Conservation (phyloP, 1,140 invertebrate genomes). For the Cephus cinctus region DNA sequence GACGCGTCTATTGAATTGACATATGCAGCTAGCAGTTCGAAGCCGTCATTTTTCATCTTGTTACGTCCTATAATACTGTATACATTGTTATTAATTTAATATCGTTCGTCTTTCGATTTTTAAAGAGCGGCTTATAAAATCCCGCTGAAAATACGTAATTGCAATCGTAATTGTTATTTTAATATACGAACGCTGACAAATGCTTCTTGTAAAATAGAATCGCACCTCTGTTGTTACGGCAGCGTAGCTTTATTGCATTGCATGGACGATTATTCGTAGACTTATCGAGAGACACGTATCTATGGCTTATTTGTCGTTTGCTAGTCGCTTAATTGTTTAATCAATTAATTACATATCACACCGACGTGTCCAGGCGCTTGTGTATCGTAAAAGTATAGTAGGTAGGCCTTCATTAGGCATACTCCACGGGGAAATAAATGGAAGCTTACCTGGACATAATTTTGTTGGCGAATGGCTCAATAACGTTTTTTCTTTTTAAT, state of each 20-base stretch:
- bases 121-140: too few relatives aligned
- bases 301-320: slow-evolving; percentile 12
- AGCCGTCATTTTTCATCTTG: slow-evolving; percentile 23
- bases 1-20: too few relatives aligned
- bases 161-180: too few relatives aligned
- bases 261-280: slow-evolving; percentile 3
- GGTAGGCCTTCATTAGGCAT: too few relatives aligned
- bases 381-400: slow-evolving; percentile 15
- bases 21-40: too few relatives aligned
- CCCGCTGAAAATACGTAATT: too few relatives aligned
- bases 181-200: too few relatives aligned
- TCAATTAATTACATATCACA: slow-evolving; percentile 34
- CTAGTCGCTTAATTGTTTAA: slow-evolving; percentile 1
- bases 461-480: too few relatives aligned
- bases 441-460: too few relatives aligned
- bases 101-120: too few relatives aligned
- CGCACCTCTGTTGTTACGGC: slow-evolving; percentile 25
- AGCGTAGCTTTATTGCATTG: slow-evolving; percentile 31
- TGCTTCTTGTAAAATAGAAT: slow-evolving; percentile 32
- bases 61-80: slow-evolving; percentile 32
- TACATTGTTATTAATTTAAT: slow-evolving; percentile 21
- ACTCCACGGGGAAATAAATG: too few relatives aligned
- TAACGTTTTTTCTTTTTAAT: too few relatives aligned
- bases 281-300: slow-evolving; percentile 5
- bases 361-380: slow-evolving; percentile 16